Conservation (phyloP, 2,888 invertebrate genomes). For the Dione vanillae region DNA sequence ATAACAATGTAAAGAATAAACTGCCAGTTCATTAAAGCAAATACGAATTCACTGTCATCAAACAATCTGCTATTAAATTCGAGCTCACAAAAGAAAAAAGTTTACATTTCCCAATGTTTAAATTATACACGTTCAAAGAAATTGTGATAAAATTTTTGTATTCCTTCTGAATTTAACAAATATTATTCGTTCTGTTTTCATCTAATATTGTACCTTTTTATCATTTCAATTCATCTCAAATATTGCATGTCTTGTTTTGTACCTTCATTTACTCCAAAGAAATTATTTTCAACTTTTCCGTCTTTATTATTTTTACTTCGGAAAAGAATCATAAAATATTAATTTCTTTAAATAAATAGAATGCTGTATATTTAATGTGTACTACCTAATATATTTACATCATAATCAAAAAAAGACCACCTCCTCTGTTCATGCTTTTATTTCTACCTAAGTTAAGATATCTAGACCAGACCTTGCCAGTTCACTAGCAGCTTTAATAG, state of each 20-base stretch:
- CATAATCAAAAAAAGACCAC: too few relatives aligned
- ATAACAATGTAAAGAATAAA: constrained; percentile 34
- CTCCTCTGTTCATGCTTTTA: too few relatives aligned
- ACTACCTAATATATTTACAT: too few relatives aligned
- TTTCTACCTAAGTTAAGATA: too few relatives aligned
- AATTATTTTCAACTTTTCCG: not conserved
- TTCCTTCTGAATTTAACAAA: constrained; percentile 56
- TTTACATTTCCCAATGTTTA: constrained; percentile 60
- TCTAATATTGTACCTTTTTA: constrained; percentile 47
- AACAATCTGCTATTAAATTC: constrained; percentile 57
- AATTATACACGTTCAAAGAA: constrained; percentile 65
- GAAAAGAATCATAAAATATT: too few relatives aligned
- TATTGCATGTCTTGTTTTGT: not conserved
- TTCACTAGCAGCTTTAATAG: too few relatives aligned
- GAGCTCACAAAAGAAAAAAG: constrained; percentile 55
- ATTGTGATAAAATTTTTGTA: constrained; percentile 60
- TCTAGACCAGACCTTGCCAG: too few relatives aligned
- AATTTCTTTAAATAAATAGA: too few relatives aligned
- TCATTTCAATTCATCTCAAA: constrained; percentile 6
- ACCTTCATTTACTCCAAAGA: not conserved
- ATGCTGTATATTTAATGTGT: too few relatives aligned
- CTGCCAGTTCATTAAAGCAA: constrained; percentile 45
- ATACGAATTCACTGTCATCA: constrained; percentile 52
- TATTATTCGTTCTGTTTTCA: constrained; percentile 57
- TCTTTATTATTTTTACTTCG: too few relatives aligned